A percentile compares a stretch with the other conserved stretches of the same genome.
These are phyloP conservation scores for Hydrocynus forskahlii DNA, from an alignment of 2,797 vertebrate genomes.

Conservation along the genomic window DNA sequence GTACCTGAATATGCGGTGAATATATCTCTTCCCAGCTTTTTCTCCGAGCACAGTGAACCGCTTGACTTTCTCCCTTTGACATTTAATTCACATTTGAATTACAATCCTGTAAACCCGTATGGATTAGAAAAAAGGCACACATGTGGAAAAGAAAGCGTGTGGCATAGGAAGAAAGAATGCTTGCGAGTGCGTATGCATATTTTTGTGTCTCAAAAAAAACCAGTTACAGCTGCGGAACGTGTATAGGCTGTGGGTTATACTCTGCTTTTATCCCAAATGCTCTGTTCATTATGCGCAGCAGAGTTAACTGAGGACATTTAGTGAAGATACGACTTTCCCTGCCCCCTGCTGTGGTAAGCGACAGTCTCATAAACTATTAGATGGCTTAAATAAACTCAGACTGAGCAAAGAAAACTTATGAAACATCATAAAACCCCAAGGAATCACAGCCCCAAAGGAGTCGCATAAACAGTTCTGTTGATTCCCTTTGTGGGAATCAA, in stretches of 20 bases:
- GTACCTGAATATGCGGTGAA: too few relatives aligned
- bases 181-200: constrained; percentile 2
- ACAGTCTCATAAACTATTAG: constrained; percentile 30
- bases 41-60: too few relatives aligned
- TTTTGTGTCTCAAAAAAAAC: constrained; percentile 9
- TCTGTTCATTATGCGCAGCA: constrained; percentile 23
- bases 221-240: constrained; percentile 21
- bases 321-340: constrained; percentile 1
- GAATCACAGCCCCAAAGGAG: constrained; percentile 15
- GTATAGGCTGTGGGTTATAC: constrained; percentile 30
- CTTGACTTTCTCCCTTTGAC: too few relatives aligned
- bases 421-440: constrained; percentile 38
- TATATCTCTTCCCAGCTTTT: too few relatives aligned
- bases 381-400: constrained; percentile 36
- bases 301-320: constrained; percentile 13
- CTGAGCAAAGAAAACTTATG: constrained; percentile 33
- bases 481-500: neutral
- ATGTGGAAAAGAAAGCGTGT: constrained; percentile 2
- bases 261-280: constrained; percentile 19
- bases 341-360: constrained; percentile 26
- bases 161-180: constrained; percentile 3
- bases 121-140: constrained; percentile 4
- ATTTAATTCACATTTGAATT: too few relatives aligned
- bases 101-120: neutral
- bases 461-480: neutral